A percentile compares a stretch with the other conserved stretches of the same genome.
These are phyloP conservation scores for Stichopus horrens DNA, from an alignment of 53 echinoderm and acorn worm genomes.

Conservation along the genomic window DNA sequence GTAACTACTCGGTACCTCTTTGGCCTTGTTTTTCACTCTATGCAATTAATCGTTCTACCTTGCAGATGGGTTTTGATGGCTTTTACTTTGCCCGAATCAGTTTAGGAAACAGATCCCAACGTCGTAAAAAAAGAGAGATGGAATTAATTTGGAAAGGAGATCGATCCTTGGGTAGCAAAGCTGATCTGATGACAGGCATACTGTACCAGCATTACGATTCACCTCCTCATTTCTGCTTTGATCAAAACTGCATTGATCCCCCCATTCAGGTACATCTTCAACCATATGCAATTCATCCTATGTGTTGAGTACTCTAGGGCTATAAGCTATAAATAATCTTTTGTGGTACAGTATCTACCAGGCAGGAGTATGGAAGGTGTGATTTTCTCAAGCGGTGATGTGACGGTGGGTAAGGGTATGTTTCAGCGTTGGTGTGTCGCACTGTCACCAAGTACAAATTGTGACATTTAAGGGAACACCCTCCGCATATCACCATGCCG, in stretches of 20 bases:
- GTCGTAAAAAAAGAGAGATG: constrained; percentile 67
- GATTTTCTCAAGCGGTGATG: too few relatives aligned
- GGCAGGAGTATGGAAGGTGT: too few relatives aligned
- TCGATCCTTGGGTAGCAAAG: constrained; percentile 63
- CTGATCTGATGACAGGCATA: constrained; percentile 84
- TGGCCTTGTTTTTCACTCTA: too few relatives aligned
- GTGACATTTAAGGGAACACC: too few relatives aligned
- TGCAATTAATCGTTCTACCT: constrained; percentile 14
- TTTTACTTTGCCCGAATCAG: constrained; percentile 92
- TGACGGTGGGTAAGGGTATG: too few relatives aligned
- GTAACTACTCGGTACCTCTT: too few relatives aligned
- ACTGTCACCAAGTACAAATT: too few relatives aligned
- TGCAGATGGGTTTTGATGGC: constrained; percentile 97
- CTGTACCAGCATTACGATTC: constrained; percentile 77
- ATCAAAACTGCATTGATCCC: constrained; percentile 68
- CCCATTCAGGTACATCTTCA: constrained; percentile 79
- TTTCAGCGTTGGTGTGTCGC: too few relatives aligned
- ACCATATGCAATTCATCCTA: neutral
- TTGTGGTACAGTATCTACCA: too few relatives aligned
- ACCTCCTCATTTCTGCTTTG: constrained; percentile 85
- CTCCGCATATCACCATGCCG: too few relatives aligned
- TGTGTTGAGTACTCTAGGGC: too few relatives aligned
- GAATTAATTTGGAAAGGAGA: constrained; percentile 83
- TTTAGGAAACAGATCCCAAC: constrained; percentile 63
- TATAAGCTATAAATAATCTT: too few relatives aligned